These are phyloP conservation scores for Drosophila lacicola DNA, from an alignment of 2,888 invertebrate genomes.

Conservation along the genomic window DNA sequence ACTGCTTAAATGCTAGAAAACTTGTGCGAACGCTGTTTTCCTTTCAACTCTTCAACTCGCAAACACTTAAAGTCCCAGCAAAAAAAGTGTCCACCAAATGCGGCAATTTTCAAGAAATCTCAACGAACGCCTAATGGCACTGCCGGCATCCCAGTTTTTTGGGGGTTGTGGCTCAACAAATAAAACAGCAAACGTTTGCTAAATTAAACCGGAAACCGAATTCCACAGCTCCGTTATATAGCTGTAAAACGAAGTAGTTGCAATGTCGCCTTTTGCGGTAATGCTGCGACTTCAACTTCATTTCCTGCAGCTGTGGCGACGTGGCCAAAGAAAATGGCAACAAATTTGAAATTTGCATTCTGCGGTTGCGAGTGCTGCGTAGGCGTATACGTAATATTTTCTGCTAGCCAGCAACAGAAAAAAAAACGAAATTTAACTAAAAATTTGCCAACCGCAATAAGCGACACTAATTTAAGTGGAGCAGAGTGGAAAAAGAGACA, in stretches of 20 bases:
- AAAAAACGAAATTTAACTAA: slow-evolving; percentile 36
- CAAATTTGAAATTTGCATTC: slow-evolving; percentile 64
- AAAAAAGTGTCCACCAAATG: slow-evolving; percentile 17
- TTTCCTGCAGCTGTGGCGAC: slow-evolving; percentile 48
- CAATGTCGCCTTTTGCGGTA: slow-evolving; percentile 65
- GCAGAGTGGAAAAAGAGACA: neutral
- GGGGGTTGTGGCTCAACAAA: slow-evolving; percentile 32
- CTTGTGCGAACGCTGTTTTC: neutral
- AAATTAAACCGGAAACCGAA: slow-evolving; percentile 73
- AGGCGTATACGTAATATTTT: slow-evolving; percentile 70
- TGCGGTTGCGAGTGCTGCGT: slow-evolving; percentile 53
- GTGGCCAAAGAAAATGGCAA: slow-evolving; percentile 24
- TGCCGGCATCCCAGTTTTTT: slow-evolving; percentile 4
- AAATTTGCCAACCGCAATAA: slow-evolving; percentile 49
- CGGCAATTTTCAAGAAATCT: slow-evolving; percentile 34
- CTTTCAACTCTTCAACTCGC: neutral
- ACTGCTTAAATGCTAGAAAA: too few relatives aligned
- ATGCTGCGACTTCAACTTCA: slow-evolving; percentile 64
- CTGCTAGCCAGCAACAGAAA: slow-evolving; percentile 1
- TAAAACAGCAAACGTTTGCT: slow-evolving; percentile 72
- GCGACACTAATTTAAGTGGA: slow-evolving; percentile 36
- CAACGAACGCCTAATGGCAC: slow-evolving; percentile 36
- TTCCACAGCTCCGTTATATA: slow-evolving; percentile 42
- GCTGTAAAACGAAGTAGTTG: slow-evolving; percentile 45
- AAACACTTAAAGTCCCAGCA: slow-evolving; percentile 15